Percentiles rank a stretch among this genome's conserved stretches.
Evolutionary conservation across 2,797 vertebrate genomes (phyloP).

Genomic region (Manis javanica): DNA sequence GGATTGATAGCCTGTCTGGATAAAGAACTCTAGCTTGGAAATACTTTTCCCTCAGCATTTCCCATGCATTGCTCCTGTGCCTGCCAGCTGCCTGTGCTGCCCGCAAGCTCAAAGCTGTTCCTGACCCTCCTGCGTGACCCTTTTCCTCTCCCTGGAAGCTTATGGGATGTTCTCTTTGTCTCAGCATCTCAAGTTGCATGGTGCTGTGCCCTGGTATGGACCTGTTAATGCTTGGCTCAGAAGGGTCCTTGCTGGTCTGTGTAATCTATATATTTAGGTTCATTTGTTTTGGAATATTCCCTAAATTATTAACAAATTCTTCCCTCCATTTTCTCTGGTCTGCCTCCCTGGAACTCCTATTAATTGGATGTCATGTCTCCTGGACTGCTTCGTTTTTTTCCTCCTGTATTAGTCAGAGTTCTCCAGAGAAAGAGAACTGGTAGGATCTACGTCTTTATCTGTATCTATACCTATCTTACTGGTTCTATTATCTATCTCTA

Average conservation of each 20-base stretch:
- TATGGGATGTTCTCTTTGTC: neutral
- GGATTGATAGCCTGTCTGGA: neutral
- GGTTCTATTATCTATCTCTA: neutral
- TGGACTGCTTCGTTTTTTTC: neutral
- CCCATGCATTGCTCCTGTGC: fast-evolving
- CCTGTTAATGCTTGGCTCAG: neutral
- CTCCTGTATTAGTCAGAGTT: neutral
- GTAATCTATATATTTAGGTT: neutral
- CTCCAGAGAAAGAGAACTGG: neutral
- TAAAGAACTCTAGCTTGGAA: neutral
- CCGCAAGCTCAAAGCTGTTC: neutral
- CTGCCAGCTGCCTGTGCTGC: neutral
- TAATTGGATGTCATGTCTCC: neutral
- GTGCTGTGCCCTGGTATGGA: neutral
- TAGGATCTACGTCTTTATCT: too few species aligned
- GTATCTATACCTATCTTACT: neutral
- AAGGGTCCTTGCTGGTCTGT: neutral
- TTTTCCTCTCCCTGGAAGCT: neutral
- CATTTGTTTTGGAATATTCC: neutral
- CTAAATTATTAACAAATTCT: neutral
- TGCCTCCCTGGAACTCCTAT: neutral
- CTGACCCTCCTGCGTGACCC: neutral
- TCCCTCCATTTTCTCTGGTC: neutral
- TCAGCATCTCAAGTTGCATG: neutral
- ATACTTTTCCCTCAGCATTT: neutral